Evolutionary conservation across 1,140 invertebrate species (phyloP).

Genomic region (Zaprionus taronus): DNA sequence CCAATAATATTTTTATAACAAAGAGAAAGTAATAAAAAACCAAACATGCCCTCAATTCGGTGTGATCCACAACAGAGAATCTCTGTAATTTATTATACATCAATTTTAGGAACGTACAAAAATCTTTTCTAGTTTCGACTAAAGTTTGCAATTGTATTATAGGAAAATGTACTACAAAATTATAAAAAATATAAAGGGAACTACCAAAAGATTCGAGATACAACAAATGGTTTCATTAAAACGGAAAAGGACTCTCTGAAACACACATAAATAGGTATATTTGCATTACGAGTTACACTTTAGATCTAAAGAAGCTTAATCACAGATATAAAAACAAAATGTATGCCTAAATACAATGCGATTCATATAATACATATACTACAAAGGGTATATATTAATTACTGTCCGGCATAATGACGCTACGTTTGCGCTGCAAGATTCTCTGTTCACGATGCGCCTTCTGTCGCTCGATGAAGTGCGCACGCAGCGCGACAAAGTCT

Average conservation of each 20-base stretch:
- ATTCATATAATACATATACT: neutral
- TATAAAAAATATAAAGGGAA: neutral
- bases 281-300: constrained; percentile 36
- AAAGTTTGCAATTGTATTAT: too few species aligned
- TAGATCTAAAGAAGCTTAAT: constrained; percentile 56
- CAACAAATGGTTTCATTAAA: neutral
- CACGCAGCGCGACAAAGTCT: constrained; percentile 86
- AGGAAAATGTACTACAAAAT: too few species aligned
- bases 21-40: constrained; percentile 10
- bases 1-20: constrained; percentile 15
- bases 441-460: constrained; percentile 85
- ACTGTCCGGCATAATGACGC: constrained; percentile 69
- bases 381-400: constrained; percentile 28
- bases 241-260: neutral
- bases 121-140: neutral
- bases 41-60: neutral
- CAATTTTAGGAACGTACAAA: neutral
- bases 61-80: neutral
- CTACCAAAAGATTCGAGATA: neutral
- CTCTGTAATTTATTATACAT: neutral
- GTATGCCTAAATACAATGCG: constrained; percentile 36
- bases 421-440: constrained; percentile 81
- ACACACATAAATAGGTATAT: constrained; percentile 38
- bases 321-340: constrained; percentile 61
- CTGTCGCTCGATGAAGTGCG: constrained; percentile 87